Evolutionary conservation across 2,888 invertebrate species (phyloP).

Genomic region (Cantharis flavilabris): DNA sequence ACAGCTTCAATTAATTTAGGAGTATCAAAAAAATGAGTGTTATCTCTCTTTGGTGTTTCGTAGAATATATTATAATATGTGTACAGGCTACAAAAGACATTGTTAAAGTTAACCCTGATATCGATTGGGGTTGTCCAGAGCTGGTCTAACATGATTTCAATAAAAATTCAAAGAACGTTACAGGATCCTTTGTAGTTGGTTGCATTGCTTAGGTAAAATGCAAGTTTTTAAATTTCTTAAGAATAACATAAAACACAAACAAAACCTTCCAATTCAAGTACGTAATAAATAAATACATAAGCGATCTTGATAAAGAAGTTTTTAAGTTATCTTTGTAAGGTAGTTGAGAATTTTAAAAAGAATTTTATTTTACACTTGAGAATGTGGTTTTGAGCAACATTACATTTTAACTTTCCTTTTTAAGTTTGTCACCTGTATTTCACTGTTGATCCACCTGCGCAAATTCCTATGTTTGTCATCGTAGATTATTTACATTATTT

Average conservation of each 20-base stretch:
- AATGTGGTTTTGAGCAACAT: background rate
- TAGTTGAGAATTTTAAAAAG: background rate
- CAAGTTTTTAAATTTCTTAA: background rate
- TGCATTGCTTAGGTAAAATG: background rate
- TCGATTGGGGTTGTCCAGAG: no score
- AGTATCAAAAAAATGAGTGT: no score
- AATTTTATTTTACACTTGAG: background rate
- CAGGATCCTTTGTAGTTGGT: background rate
- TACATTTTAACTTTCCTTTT: slow-evolving; percentile 3
- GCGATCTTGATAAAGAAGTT: background rate
- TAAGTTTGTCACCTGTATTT: slow-evolving; percentile 1
- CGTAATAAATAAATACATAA: background rate
- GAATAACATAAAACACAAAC: background rate
- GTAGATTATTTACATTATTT: background rate
- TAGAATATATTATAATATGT: no score
- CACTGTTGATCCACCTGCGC: slow-evolving; percentile 9
- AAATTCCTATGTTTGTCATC: slow-evolving; percentile 10
- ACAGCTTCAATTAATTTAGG: no score
- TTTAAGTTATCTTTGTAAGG: background rate
- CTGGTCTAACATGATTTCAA: background rate
- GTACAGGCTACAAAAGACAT: no score
- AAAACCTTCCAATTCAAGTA: background rate
- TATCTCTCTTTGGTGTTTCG: no score
- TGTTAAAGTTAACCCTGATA: no score
- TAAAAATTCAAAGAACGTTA: background rate